These are phyloP conservation scores for Mesorhabditis spiculigera DNA, from an alignment of 2,888 invertebrate genomes.

Conservation along the genomic window DNA sequence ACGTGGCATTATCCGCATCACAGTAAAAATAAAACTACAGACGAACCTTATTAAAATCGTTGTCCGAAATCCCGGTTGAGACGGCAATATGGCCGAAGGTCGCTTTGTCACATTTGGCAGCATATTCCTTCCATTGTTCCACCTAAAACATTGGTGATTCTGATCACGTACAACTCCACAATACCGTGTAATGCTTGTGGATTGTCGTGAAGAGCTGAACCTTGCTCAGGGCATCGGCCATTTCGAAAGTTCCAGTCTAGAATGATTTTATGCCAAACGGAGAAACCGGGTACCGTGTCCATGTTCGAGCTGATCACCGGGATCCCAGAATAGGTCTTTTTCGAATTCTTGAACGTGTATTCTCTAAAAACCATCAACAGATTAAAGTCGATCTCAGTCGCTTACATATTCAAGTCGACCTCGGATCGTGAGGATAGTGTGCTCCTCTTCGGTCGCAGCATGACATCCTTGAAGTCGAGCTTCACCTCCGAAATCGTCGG, in stretches of 20 bases:
- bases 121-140: constrained; percentile 38
- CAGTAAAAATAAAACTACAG: no score
- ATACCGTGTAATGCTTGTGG: constrained; percentile 79
- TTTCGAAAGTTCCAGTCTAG: constrained; percentile 81
- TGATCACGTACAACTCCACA: not conserved
- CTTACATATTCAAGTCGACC: constrained; percentile 43
- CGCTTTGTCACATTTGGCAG: constrained; percentile 8
- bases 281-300: constrained; percentile 75
- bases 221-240: constrained; percentile 80
- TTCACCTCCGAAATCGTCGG: constrained; percentile 70
- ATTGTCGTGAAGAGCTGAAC: constrained; percentile 80
- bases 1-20: no score
- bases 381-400: not conserved
- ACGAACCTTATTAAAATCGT: constrained; percentile 71
- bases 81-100: constrained; percentile 68
- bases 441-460: constrained; percentile 82
- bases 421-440: constrained; percentile 65
- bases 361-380: constrained; percentile 18
- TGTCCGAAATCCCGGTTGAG: constrained; percentile 77
- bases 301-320: constrained; percentile 80
- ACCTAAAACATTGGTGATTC: constrained; percentile 41
- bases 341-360: constrained; percentile 61
- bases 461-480: constrained; percentile 87
- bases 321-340: constrained; percentile 55
- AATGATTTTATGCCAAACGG: not conserved